Conservation (phyloP, 92 coral and sea anemone genomes). For the Palythoa grandiflora region DNA sequence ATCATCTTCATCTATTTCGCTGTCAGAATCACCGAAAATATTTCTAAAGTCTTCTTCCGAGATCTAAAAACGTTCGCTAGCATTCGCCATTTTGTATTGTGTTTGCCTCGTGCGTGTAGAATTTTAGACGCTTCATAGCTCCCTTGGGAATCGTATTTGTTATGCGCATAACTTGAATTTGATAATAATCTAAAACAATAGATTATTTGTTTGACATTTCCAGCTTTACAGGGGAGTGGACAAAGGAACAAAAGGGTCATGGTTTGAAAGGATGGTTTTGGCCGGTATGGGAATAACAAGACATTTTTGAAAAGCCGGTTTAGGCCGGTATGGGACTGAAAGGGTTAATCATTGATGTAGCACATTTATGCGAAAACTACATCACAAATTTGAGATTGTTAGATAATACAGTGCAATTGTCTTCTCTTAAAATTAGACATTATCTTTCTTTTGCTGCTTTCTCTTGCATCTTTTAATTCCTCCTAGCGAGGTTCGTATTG, state of each 20-base stretch:
- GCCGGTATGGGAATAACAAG: too few species aligned
- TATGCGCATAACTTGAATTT: background rate
- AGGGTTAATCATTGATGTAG: background rate
- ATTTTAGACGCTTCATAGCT: constrained; percentile 9
- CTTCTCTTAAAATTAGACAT: background rate
- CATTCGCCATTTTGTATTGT: constrained; percentile 6
- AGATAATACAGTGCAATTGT: background rate
- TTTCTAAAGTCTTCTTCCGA: constrained; percentile 8
- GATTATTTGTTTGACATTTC: too few species aligned
- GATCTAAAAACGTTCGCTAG: constrained; percentile 7
- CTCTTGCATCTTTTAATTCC: constrained; percentile 9
- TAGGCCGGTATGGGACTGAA: background rate
- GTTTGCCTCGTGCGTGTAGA: constrained; percentile 15
- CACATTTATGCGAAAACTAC: background rate
- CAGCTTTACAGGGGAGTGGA: too few species aligned
- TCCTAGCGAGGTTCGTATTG: constrained; percentile 6
- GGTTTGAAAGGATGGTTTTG: too few species aligned
- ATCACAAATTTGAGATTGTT: background rate
- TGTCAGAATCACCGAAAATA: constrained; percentile 7
- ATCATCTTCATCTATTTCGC: constrained; percentile 14
- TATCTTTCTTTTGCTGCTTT: constrained; percentile 5
- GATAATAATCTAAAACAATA: too few species aligned
- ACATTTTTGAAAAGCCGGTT: too few species aligned
- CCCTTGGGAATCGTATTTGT: constrained; percentile 15
- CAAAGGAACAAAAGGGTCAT: too few species aligned